Conservation (phyloP, 2,797 vertebrate species). For the Falco naumanni region DNA sequence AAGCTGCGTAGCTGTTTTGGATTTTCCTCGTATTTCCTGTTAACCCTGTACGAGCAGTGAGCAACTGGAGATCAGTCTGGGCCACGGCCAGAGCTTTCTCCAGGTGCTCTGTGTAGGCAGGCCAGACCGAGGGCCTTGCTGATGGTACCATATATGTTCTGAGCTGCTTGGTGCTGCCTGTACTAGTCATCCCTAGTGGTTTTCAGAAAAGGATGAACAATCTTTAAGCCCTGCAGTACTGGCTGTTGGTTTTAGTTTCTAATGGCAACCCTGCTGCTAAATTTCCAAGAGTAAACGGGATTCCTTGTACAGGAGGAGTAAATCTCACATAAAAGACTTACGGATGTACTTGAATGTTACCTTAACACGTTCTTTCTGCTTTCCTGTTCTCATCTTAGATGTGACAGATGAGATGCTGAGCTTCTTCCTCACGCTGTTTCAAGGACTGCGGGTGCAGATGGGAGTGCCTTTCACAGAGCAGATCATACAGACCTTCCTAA, state of each 20-base stretch:
- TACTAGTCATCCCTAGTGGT: neutral
- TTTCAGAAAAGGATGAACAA: neutral
- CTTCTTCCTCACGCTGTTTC: slow-evolving; percentile 97
- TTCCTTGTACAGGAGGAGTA: neutral
- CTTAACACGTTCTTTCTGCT: neutral
- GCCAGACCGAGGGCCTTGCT: neutral
- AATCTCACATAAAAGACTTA: neutral
- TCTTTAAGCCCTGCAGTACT: neutral
- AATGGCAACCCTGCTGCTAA: neutral
- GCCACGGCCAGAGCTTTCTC: neutral
- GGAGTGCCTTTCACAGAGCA: slow-evolving; percentile 97
- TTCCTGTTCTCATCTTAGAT: slow-evolving; percentile 77
- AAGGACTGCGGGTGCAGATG: slow-evolving; percentile 97
- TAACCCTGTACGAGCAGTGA: neutral
- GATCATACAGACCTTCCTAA: slow-evolving; percentile 97
- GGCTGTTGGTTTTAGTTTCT: neutral
- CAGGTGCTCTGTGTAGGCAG: neutral
- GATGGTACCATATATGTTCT: fast-evolving
- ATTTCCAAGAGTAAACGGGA: neutral
- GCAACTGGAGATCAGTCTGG: neutral
- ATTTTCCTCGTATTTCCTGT: slow-evolving; percentile 28
- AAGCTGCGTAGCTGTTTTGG: neutral
- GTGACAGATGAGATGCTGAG: slow-evolving; percentile 97
- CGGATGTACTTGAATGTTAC: neutral
- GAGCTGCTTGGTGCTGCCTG: neutral